Percentiles rank a stretch among this genome's conserved stretches.
Evolutionary conservation across 2,888 invertebrate genomes (phyloP).

Genomic region (Charanyca ferruginea): DNA sequence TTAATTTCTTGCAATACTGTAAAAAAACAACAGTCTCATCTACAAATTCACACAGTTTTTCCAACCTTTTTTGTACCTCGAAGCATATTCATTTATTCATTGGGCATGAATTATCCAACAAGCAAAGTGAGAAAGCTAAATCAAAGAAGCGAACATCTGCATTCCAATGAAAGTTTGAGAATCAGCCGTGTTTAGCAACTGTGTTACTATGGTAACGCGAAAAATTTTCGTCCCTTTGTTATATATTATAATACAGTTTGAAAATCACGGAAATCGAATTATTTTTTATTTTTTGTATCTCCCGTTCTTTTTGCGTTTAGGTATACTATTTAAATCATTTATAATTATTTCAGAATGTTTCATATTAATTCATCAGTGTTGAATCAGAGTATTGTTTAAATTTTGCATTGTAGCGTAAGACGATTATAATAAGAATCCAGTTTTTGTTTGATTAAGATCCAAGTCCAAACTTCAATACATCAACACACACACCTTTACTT

Average conservation of each 20-base stretch:
- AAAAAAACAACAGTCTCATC: constrained; percentile 33
- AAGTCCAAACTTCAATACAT: neutral
- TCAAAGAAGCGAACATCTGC: constrained; percentile 65
- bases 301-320: no score
- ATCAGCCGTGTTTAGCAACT: constrained; percentile 42
- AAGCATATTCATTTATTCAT: constrained; percentile 58
- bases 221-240: constrained; percentile 26
- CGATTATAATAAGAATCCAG: neutral
- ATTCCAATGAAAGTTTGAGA: constrained; percentile 65
- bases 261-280: no score
- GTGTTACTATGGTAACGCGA: constrained; percentile 51
- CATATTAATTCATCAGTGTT: no score
- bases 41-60: constrained; percentile 53
- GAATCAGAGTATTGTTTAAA: no score
- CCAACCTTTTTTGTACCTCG: constrained; percentile 45
- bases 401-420: no score
- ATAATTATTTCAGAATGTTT: neutral
- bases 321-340: no score
- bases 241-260: no score
- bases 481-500: constrained; percentile 12
- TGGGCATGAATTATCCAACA: constrained; percentile 63
- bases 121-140: constrained; percentile 59
- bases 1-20: constrained; percentile 22
- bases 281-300: no score
- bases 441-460: neutral